Evolutionary conservation across 1,140 invertebrate genomes (phyloP).

Genomic region (Medauroidea extradentata): DNA sequence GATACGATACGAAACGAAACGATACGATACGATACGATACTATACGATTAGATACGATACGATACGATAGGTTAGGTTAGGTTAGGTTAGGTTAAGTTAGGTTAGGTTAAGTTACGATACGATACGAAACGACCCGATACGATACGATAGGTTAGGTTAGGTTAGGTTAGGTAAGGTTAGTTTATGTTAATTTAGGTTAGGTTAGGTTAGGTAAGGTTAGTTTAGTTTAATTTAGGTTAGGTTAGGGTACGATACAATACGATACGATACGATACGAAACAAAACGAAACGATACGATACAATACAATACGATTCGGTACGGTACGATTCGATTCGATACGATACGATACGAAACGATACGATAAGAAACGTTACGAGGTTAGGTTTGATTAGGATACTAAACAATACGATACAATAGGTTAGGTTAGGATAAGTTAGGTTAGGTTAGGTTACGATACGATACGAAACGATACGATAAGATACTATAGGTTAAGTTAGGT

Average conservation of each 20-base stretch:
- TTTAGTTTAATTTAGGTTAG: not conserved
- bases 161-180: not conserved
- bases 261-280: not conserved
- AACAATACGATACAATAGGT: not conserved
- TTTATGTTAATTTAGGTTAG: not conserved
- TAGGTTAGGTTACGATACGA: conserved; percentile 4
- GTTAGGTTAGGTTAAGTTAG: not conserved
- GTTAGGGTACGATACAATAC: not conserved
- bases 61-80: not conserved
- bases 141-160: conserved; percentile 4
- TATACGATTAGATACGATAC: not conserved
- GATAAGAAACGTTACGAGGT: not conserved
- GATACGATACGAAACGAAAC: not conserved
- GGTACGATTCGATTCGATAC: not conserved
- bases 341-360: not conserved
- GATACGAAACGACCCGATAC: conserved; percentile 5
- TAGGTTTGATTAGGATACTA: too few relatives aligned
- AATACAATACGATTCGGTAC: not conserved
- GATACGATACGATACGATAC: not conserved
- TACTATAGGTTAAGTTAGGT: conserved; percentile 1
- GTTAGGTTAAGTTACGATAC: not conserved
- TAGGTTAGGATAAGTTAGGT: too few relatives aligned
- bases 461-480: conserved; percentile 6
- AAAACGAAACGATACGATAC: not conserved
- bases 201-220: not conserved